Conservation (phyloP, 2,113 vertebrate genomes). For the Trinectes maculatus region DNA sequence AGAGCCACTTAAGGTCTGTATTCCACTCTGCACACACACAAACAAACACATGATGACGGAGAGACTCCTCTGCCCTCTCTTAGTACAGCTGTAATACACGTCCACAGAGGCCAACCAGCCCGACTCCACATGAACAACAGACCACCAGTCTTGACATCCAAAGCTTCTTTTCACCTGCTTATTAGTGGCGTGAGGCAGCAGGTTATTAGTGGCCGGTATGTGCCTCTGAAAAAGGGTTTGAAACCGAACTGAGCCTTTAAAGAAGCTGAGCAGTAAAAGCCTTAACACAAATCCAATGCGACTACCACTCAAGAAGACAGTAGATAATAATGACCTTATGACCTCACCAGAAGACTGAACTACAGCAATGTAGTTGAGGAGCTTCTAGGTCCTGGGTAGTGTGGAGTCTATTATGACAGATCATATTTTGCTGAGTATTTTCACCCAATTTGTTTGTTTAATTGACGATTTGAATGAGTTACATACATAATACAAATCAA, state of each 20-base stretch:
- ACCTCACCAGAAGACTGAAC: slow-evolving; percentile 37
- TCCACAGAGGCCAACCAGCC: slow-evolving; percentile 14
- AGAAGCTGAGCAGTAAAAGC: slow-evolving; percentile 25
- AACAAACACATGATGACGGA: slow-evolving; percentile 5
- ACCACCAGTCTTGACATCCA: slow-evolving; percentile 38
- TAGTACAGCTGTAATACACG: slow-evolving; percentile 6
- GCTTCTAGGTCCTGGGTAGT: too few species aligned
- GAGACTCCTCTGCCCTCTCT: slow-evolving; percentile 7
- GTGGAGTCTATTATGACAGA: too few species aligned
- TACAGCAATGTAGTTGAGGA: background rate
- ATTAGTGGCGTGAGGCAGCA: slow-evolving; percentile 39
- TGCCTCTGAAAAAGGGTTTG: slow-evolving; percentile 50
- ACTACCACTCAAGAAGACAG: slow-evolving; percentile 28
- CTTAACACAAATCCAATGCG: slow-evolving; percentile 44
- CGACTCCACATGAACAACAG: slow-evolving; percentile 16
- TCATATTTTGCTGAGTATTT: too few species aligned
- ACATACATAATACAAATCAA: too few species aligned
- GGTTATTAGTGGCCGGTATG: slow-evolving; percentile 48
- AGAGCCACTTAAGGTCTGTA: slow-evolving; percentile 9
- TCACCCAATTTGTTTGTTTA: too few species aligned
- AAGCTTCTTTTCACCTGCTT: slow-evolving; percentile 41
- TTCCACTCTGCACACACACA: background rate
- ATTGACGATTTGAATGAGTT: too few species aligned
- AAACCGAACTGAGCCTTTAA: slow-evolving; percentile 47
- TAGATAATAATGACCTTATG: slow-evolving; percentile 34